phyloP scores from a whole-genome alignment of 2,797 vertebrate species.

The Pelodytes ibericus region DNA sequence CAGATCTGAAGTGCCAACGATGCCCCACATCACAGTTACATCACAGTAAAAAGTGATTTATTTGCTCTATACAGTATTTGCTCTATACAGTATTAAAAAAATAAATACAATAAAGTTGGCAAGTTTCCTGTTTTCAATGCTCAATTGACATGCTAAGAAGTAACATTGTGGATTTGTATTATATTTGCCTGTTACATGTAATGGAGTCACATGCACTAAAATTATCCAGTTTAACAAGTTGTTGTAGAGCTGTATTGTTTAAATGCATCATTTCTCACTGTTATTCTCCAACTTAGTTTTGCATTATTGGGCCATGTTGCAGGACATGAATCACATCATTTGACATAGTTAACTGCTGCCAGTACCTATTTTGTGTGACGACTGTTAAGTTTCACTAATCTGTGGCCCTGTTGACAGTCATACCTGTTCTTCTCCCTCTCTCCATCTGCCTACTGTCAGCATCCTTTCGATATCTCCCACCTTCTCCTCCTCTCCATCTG shows the following conservation, averaged over 20 bases:
- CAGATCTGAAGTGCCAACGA: no score
- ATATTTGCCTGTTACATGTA: no score
- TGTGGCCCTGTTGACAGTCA: constrained; percentile 29
- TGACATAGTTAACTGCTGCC: constrained; percentile 2
- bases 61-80: no score
- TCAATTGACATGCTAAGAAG: no score
- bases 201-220: no score
- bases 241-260: background rate
- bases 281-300: background rate
- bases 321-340: background rate
- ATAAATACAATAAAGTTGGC: no score
- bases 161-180: no score
- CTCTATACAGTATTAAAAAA: no score
- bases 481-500: constrained; percentile 38
- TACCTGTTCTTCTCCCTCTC: constrained; percentile 45
- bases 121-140: no score
- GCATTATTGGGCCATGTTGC: background rate
- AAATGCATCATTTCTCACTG: background rate
- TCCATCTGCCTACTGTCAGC: constrained; percentile 43
- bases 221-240: background rate
- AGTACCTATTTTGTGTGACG: constrained; percentile 22
- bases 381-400: constrained; percentile 20
- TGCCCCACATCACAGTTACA: no score
- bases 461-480: constrained; percentile 30
- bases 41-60: no score